These are phyloP conservation scores for Biston betularia DNA, from an alignment of 2,888 invertebrate species.

Conservation along the genomic window DNA sequence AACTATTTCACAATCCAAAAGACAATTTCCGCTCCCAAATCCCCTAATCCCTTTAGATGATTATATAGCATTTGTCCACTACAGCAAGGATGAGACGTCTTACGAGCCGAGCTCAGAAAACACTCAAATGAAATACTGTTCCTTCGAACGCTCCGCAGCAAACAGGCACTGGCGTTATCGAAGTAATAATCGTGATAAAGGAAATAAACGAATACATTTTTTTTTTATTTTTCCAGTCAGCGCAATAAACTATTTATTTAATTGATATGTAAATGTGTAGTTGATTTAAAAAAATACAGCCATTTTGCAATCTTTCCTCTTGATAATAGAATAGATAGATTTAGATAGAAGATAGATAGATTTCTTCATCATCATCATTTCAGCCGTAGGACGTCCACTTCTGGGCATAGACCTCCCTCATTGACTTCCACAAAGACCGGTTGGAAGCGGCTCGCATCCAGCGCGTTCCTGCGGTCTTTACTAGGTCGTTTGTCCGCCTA, in stretches of 20 bases:
- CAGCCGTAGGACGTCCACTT: too few species aligned
- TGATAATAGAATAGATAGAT: too few species aligned
- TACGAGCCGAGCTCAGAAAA: conserved; percentile 54
- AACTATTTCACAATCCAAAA: conserved; percentile 39
- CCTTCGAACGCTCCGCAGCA: conserved; percentile 40
- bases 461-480: too few species aligned
- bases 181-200: conserved; percentile 48
- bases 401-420: too few species aligned
- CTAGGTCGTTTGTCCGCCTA: too few species aligned
- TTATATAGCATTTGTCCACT: conserved; percentile 46
- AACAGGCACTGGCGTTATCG: conserved; percentile 52
- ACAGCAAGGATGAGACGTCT: conserved; percentile 54
- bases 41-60: conserved; percentile 45
- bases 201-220: conserved; percentile 35
- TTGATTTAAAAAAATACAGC: neutral
- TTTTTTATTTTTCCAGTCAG: conserved; percentile 1
- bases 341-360: too few species aligned
- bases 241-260: neutral
- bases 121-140: conserved; percentile 61
- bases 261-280: neutral
- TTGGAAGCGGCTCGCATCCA: too few species aligned
- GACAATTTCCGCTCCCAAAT: conserved; percentile 45
- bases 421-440: too few species aligned
- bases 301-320: too few species aligned
- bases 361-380: too few species aligned